Conservation (phyloP, 2,797 vertebrate species). For the Enteromius trimaculatus region DNA sequence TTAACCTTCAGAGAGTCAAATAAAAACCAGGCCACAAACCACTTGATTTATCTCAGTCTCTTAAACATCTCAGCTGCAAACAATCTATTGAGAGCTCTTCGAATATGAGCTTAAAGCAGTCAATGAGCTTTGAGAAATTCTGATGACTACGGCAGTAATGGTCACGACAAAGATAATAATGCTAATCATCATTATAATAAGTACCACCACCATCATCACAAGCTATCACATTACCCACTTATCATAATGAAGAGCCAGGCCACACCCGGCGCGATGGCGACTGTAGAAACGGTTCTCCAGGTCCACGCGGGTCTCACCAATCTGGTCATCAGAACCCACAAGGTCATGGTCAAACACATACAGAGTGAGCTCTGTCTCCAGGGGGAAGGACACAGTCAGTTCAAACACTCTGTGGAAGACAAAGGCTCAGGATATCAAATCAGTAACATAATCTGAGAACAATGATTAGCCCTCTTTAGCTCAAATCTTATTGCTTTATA, state of each 20-base stretch:
- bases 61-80: background rate
- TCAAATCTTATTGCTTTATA: background rate
- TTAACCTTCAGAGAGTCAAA: conserved; percentile 21
- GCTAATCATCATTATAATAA: conserved; percentile 14
- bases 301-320: conserved; percentile 89
- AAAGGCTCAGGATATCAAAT: background rate
- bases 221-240: conserved; percentile 72
- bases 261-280: conserved; percentile 87
- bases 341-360: conserved; percentile 89
- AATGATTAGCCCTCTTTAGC: background rate
- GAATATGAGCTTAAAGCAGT: background rate
- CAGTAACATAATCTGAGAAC: background rate
- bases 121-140: background rate
- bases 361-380: conserved; percentile 86
- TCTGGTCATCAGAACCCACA: conserved; percentile 88
- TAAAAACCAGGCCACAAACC: background rate
- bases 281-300: conserved; percentile 96
- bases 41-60: conserved; percentile 17
- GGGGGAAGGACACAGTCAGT: conserved; percentile 87
- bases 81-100: background rate
- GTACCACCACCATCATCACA: background rate
- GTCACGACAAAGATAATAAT: conserved; percentile 22
- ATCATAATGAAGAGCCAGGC: conserved; percentile 86
- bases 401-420: conserved; percentile 85
- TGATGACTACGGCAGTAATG: background rate